A percentile compares a stretch with the other conserved stretches of the same genome.
phyloP scores from a whole-genome alignment of 2,113 vertebrate genomes.

The Chauna torquata region DNA sequence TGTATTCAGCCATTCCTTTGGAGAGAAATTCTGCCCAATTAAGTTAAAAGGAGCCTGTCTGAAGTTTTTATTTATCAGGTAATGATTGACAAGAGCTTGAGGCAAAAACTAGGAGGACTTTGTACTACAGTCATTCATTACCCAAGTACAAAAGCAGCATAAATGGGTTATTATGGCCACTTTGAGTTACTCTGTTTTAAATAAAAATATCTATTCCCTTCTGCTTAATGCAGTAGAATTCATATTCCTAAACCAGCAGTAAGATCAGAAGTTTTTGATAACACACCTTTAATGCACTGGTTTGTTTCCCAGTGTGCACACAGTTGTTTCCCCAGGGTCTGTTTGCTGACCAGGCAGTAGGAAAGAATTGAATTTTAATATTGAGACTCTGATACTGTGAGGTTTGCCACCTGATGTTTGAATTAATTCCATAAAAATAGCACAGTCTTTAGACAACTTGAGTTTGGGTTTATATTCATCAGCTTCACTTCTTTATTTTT shows the following conservation, averaged over 20 bases:
- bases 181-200: constrained; percentile 20
- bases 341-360: not conserved
- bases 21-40: constrained; percentile 51
- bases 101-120: constrained; percentile 46
- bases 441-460: not conserved
- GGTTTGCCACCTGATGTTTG: not conserved
- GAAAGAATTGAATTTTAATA: not conserved
- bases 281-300: not conserved
- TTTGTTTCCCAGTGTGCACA: not conserved
- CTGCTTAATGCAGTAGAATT: not conserved
- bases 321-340: not conserved
- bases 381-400: not conserved
- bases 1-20: not conserved
- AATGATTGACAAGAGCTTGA: constrained; percentile 70
- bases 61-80: constrained; percentile 70
- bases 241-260: not conserved
- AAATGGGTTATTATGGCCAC: constrained; percentile 29
- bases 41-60: constrained; percentile 45
- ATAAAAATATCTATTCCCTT: not conserved
- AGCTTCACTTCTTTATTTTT: not conserved
- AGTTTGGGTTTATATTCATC: not conserved
- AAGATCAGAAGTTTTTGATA: not conserved
- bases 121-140: constrained; percentile 45
- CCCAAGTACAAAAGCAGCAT: constrained; percentile 17
- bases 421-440: not conserved